phyloP scores from a whole-genome alignment of 1,140 invertebrate species.

The Sitobion miscanthi region DNA sequence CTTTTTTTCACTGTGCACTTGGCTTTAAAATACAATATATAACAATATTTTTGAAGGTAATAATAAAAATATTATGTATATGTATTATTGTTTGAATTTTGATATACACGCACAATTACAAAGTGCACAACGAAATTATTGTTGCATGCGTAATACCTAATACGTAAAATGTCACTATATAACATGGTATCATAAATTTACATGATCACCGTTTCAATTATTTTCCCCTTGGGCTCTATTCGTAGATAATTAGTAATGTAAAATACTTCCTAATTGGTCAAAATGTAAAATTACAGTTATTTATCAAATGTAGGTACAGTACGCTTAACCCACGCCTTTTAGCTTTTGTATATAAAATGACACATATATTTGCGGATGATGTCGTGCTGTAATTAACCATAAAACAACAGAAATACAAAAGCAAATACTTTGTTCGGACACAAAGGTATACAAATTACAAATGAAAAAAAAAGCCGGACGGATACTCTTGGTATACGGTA shows the following conservation, averaged over 20 bases:
- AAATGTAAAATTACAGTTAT: constrained; percentile 32
- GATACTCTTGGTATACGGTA: neutral
- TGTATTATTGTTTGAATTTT: neutral
- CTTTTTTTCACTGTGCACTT: neutral
- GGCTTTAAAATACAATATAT: neutral
- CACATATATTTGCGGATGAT: neutral
- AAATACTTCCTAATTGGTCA: constrained; percentile 24
- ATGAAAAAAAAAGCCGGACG: neutral
- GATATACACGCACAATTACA: neutral
- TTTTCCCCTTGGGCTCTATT: constrained; percentile 38
- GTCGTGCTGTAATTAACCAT: neutral
- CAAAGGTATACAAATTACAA: neutral
- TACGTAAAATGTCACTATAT: neutral
- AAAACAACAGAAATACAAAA: neutral
- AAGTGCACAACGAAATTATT: neutral
- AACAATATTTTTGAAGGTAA: neutral
- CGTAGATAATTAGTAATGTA: constrained; percentile 20
- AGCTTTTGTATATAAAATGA: neutral
- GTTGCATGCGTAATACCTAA: neutral
- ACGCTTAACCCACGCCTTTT: neutral
- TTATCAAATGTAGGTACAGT: neutral
- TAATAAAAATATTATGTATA: neutral
- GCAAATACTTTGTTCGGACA: neutral
- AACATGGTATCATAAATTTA: neutral
- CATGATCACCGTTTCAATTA: constrained; percentile 36